These are phyloP conservation scores for Chlorops oryzae DNA, from an alignment of 1,140 invertebrate genomes.

Conservation along the genomic window DNA sequence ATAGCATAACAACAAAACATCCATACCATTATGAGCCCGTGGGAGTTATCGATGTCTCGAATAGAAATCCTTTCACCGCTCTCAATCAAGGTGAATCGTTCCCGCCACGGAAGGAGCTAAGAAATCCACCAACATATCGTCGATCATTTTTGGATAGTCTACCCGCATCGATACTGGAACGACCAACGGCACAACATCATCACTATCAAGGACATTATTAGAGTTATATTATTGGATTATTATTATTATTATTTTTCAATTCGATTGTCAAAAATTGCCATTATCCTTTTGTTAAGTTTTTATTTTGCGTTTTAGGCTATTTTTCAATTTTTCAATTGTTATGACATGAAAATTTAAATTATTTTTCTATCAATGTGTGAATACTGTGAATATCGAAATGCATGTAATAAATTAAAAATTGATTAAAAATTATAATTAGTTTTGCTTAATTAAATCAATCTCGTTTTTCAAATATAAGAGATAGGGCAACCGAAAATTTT, in stretches of 20 bases:
- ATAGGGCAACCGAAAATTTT: too few species aligned
- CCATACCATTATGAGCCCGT: slow-evolving; percentile 34
- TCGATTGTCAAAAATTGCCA: too few species aligned
- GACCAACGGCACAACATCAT: slow-evolving; percentile 13
- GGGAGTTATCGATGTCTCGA: slow-evolving; percentile 27
- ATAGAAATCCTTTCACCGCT: slow-evolving; percentile 37
- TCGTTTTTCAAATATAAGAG: too few species aligned
- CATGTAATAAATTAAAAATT: too few species aligned
- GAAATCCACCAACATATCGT: slow-evolving; percentile 29
- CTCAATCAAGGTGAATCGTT: slow-evolving; percentile 43
- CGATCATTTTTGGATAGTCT: slow-evolving; percentile 37
- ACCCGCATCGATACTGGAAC: slow-evolving; percentile 16
- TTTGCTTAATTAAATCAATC: too few species aligned
- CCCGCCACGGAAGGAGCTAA: slow-evolving; percentile 31
- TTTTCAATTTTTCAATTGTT: not conserved
- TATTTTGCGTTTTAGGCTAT: too few species aligned
- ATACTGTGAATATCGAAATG: too few species aligned
- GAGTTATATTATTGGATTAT: too few species aligned
- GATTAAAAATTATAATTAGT: too few species aligned
- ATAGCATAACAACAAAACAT: slow-evolving; percentile 21
- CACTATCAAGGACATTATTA: slow-evolving; percentile 1
- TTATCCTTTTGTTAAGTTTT: too few species aligned
- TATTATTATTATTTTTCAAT: too few species aligned
- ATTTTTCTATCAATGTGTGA: too few species aligned
- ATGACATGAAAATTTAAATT: not conserved